Evolutionary conservation across 2,888 invertebrate species (phyloP), one percentile per base, ranked within the genome.

Genomic region (Sinentomon sp.): DNA sequence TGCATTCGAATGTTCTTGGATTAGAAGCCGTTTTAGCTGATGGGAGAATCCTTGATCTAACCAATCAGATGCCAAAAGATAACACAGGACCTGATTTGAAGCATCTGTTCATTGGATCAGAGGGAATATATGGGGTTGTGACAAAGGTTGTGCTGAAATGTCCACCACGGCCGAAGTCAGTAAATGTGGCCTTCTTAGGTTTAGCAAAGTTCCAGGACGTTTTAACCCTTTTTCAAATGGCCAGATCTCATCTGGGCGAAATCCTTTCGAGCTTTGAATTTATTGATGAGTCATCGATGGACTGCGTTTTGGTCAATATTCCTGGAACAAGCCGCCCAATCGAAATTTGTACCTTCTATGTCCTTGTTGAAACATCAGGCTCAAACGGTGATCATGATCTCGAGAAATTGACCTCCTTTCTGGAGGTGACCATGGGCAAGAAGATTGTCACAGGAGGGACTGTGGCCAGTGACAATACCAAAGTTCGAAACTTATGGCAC

Each of bases 21-120:
- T 49, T 94, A 28, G 87, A 92, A 62, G 85, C 72, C 25, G 92
- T 80, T 6, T 64, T 70, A 53, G 77, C 85, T 1, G 66, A 76
- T 49, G 89, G 89, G 0, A 66, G 73, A 32, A 53, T 94, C 1
- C 52, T 97, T 19, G 73, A 92, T 51, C 70, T 78, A 37, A 61
- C 94, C 50, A 74, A 69, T 36, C 62, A 71, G 1, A 60, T 92
- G 44, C 75, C 83, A 49, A 97, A 97, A 53, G 92, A 97, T 53
- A 97, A 97, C 52, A 92, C 94, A 0, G 94, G 94, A 0, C 87
- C 85, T 50, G 89, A 94, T 50, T 56, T 94, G 44, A 89, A 89
- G 50, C 89, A 97, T 54, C 54, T 94, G 37, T 92, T 97, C 50
- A 80, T 94, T 44, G 97, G 97, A 10, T 83, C 89, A 0, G 97